phyloP scores from a whole-genome alignment of 2,113 vertebrate genomes.

The Chionomys nivalis region DNA sequence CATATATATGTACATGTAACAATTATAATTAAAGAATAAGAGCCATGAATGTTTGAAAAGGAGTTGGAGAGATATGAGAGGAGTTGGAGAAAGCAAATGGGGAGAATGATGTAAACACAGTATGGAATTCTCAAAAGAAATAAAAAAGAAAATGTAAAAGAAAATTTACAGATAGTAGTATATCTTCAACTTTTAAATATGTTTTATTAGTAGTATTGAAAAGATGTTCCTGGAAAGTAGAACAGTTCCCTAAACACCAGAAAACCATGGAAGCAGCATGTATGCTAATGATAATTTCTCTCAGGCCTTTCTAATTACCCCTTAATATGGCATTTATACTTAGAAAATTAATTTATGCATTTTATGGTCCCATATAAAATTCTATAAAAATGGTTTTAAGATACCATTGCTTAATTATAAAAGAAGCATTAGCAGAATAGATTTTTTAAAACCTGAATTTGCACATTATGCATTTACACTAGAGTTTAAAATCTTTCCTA shows the following conservation, averaged over 20 bases:
- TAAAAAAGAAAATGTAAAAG: neutral
- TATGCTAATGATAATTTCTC: conserved; percentile 65
- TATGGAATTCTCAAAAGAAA: neutral
- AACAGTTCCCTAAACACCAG: conserved; percentile 17
- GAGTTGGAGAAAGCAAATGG: neutral
- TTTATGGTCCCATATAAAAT: conserved; percentile 65
- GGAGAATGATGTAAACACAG: too few relatives aligned
- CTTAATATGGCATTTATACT: conserved; percentile 65
- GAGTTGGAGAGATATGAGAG: neutral
- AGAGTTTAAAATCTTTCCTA: conserved; percentile 35
- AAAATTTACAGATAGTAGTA: neutral
- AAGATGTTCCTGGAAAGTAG: conserved; percentile 55
- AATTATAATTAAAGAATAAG: neutral
- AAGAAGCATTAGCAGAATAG: conserved; percentile 48
- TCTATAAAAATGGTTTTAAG: conserved; percentile 65
- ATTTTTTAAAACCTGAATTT: conserved; percentile 52
- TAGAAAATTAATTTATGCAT: conserved; percentile 73
- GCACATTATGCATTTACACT: conserved; percentile 29
- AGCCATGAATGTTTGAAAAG: neutral
- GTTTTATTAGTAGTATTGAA: conserved; percentile 17
- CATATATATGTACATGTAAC: neutral
- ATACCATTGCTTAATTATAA: conserved; percentile 67
- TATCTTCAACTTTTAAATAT: conserved; percentile 54
- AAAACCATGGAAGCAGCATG: conserved; percentile 60
- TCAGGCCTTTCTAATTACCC: conserved; percentile 67